Evolutionary conservation across 2,888 invertebrate genomes (phyloP), one percentile per base, ranked within the genome.

Genomic region (Perizoma flavofasciatum): DNA sequence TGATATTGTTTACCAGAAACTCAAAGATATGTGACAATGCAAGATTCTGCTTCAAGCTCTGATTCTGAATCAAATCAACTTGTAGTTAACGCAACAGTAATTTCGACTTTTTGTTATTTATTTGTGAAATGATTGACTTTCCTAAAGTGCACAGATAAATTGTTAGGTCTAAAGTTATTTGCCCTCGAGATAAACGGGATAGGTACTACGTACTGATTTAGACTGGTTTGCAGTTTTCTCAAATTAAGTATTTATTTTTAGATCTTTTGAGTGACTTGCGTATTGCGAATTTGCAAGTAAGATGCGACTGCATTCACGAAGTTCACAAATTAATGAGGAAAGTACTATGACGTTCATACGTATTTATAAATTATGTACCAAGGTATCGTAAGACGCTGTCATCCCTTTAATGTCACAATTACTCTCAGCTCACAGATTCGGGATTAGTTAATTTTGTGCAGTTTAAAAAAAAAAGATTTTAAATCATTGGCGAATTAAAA

Each of bases 181-280:
- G 51, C 58, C 44, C 55, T 51, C 51, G 43, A 49, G 58, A 55
- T 55, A 55, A 58, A 47, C 49, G 35, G 7, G 5, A 37, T 37
- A 7, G 22, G 22, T 22, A 22, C 22, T 39, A 33, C 32, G 34
- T 34, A 53, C 51, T 32, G 5, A 49, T 55, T 41, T 45, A 52
- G 49, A 50, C 53, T 32, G 54, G 43, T 49, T 57, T 49, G 50
- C 45, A 50, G 41, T 58, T 62, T 52, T 58, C 58, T 62, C 45
- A 48, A 49, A 48, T 52, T 57, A 54, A 57, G 51, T 51, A 41
- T 34, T 55, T 62, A 58, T 62, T 49, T 51, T 55, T 62, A 62
- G 62, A 49, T 51, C 40, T 51, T 37, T 49, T 46, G 49, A 34
- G 32, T 35, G 46, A 44, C 54, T 50, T 43, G 54, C 11, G 41